Evolutionary conservation across 2,888 invertebrate species (phyloP).

Genomic region (Tetragnatha montana): DNA sequence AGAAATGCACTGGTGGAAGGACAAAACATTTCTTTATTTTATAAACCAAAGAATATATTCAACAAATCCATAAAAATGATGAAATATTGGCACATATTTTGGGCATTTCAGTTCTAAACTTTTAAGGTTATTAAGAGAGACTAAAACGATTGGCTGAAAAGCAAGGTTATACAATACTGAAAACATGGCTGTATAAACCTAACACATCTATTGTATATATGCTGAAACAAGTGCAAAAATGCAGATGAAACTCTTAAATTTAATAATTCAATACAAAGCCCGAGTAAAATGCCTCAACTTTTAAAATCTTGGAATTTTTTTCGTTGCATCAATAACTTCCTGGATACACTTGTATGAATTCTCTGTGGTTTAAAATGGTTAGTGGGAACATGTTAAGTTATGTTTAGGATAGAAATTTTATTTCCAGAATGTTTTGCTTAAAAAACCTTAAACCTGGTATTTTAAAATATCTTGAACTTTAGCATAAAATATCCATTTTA

Average conservation of each 20-base stretch:
- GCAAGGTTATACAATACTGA: background rate
- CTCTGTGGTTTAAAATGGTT: too few species aligned
- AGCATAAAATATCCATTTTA: too few species aligned
- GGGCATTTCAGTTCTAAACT: slow-evolving; percentile 17
- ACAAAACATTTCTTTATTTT: slow-evolving; percentile 45
- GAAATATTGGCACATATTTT: slow-evolving; percentile 46
- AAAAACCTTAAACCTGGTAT: too few species aligned
- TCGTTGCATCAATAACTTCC: too few species aligned
- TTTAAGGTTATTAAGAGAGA: background rate
- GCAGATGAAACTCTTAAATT: background rate
- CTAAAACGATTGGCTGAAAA: slow-evolving; percentile 2
- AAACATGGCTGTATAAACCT: background rate
- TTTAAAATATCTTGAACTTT: too few species aligned
- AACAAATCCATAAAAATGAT: slow-evolving; percentile 36
- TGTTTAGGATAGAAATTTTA: too few species aligned
- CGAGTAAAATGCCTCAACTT: too few species aligned
- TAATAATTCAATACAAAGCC: too few species aligned
- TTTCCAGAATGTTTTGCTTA: too few species aligned
- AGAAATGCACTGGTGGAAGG: slow-evolving; percentile 6
- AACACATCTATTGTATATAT: background rate
- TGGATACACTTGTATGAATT: too few species aligned
- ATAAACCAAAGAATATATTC: slow-evolving; percentile 37
- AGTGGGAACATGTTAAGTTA: too few species aligned
- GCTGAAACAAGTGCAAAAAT: background rate
- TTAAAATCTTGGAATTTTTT: too few species aligned